Evolutionary conservation across 2,113 vertebrate species (phyloP).

Genomic region (Coreoperca whiteheadi): DNA sequence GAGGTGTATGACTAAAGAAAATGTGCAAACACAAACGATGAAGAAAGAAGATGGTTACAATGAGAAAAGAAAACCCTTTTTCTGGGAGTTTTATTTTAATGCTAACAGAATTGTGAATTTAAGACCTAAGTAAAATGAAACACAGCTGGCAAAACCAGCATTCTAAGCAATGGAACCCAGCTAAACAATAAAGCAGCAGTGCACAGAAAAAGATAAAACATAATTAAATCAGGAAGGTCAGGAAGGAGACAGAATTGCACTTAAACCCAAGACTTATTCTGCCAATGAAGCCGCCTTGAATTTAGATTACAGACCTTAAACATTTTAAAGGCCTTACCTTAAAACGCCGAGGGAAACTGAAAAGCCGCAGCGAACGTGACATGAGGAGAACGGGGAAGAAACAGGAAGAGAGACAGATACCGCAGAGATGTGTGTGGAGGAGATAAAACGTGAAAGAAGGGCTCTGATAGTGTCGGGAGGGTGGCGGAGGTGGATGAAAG

Average conservation of each 20-base stretch:
- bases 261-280: slow-evolving; percentile 18
- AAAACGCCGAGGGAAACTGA: neutral
- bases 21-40: neutral
- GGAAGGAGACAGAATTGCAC: slow-evolving; percentile 16
- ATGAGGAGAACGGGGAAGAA: too few relatives aligned
- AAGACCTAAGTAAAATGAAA: slow-evolving; percentile 31
- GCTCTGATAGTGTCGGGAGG: neutral
- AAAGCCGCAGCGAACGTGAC: neutral
- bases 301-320: neutral
- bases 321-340: neutral
- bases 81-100: neutral
- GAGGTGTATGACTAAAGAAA: slow-evolving; percentile 15
- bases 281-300: neutral
- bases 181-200: slow-evolving; percentile 23
- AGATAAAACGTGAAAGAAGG: slow-evolving; percentile 17
- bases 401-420: neutral
- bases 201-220: slow-evolving; percentile 24
- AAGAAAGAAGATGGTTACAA: neutral
- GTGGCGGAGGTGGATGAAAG: slow-evolving; percentile 11
- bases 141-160: slow-evolving; percentile 24
- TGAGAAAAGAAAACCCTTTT: neutral
- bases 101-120: slow-evolving; percentile 25
- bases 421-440: slow-evolving; percentile 10
- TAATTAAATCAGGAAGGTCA: slow-evolving; percentile 36
- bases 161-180: slow-evolving; percentile 29